Evolutionary conservation across 2,888 invertebrate genomes (phyloP).

Genomic region (Tetragnatha montana): DNA sequence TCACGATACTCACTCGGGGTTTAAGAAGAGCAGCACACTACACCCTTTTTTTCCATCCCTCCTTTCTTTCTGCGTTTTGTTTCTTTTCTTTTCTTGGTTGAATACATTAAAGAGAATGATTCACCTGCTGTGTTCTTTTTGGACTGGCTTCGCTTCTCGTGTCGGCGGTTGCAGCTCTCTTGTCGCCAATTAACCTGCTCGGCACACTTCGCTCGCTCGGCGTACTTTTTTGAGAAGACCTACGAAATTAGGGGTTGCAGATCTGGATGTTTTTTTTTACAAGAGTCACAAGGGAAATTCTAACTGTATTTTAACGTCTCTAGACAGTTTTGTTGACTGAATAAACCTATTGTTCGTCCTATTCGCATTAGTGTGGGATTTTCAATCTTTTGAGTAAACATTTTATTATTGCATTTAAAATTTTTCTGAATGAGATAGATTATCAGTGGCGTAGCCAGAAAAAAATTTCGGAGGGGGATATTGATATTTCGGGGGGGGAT

Average conservation of each 20-base stretch:
- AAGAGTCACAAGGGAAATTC: no score
- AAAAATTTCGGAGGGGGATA: no score
- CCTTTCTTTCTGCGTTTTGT: conserved; percentile 22
- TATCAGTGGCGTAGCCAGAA: no score
- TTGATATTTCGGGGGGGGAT: no score
- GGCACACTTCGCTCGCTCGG: background rate
- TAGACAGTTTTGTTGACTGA: no score
- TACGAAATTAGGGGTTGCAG: background rate
- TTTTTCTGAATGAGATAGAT: no score
- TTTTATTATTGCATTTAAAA: no score
- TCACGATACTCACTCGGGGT: conserved; percentile 36
- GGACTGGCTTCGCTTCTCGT: background rate
- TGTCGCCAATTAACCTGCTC: background rate
- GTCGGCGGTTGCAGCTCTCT: background rate
- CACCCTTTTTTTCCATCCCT: conserved; percentile 39
- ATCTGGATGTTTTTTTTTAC: background rate
- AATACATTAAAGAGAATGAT: conserved; percentile 55
- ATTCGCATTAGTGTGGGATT: no score
- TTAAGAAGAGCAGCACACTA: conserved; percentile 33
- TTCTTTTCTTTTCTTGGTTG: conserved; percentile 19
- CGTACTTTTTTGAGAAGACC: background rate
- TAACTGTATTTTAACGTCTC: no score
- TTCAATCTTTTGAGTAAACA: no score
- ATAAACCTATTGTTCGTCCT: no score
- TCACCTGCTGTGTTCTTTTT: conserved; percentile 48